phyloP scores from a whole-genome alignment of 2,797 vertebrate genomes.

The Catamblyrhynchus diadema region DNA sequence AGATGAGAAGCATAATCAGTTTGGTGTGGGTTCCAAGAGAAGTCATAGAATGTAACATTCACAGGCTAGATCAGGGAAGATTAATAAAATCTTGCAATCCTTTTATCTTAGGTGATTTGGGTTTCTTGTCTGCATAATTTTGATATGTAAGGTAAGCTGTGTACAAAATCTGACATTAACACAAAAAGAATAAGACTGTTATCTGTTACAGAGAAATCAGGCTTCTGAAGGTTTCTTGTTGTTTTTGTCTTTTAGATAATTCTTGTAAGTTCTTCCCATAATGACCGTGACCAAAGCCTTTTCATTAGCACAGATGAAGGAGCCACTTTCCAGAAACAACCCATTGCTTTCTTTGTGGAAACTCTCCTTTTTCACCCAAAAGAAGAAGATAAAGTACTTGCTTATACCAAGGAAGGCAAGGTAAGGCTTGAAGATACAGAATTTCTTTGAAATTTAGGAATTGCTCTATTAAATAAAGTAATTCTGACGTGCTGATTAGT shows the following conservation, averaged over 20 bases:
- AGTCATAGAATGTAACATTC: not conserved
- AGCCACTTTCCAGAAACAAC: conserved; percentile 89
- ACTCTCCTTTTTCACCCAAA: conserved; percentile 91
- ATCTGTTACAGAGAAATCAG: not conserved
- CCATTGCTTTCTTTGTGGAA: conserved; percentile 86
- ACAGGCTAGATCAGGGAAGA: not conserved
- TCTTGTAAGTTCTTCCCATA: conserved; percentile 90
- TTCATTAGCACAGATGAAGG: conserved; percentile 95
- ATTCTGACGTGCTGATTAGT: not conserved
- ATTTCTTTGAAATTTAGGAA: not conserved
- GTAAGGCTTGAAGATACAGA: conserved; percentile 66
- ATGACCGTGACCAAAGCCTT: conserved; percentile 89
- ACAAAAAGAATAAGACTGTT: not conserved
- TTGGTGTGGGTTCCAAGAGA: not conserved
- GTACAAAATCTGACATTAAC: not conserved
- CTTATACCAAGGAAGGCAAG: conserved; percentile 88
- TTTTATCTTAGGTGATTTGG: not conserved
- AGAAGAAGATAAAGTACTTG: conserved; percentile 92
- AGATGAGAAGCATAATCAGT: not conserved
- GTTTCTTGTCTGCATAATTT: not conserved
- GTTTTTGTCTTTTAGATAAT: conserved; percentile 82
- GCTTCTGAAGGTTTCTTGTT: not conserved
- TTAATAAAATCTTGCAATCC: not conserved
- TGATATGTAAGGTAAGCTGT: not conserved
- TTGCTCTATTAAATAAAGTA: not conserved